Conservation (phyloP, 2,888 invertebrate genomes). For the Coremacera marginata region DNA sequence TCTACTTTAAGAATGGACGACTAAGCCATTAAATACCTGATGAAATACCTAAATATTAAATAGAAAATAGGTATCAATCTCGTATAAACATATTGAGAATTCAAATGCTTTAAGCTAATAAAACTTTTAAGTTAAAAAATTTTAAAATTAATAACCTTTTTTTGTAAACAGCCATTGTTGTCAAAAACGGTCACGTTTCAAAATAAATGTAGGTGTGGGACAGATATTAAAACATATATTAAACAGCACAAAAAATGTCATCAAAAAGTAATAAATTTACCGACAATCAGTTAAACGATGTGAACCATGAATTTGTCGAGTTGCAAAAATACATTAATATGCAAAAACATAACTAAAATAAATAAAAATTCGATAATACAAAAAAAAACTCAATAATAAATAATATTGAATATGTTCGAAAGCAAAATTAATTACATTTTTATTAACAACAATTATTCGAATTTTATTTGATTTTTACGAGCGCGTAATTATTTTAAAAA, state of each 20-base stretch:
- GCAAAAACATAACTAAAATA: conserved; percentile 4
- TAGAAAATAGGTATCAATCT: no score
- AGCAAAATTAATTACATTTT: conserved; percentile 18
- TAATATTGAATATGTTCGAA: neutral
- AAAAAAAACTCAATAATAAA: neutral
- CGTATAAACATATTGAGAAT: no score
- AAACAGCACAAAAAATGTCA: neutral
- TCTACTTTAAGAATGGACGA: no score
- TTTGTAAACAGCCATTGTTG: no score
- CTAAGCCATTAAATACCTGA: no score
- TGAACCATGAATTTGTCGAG: neutral
- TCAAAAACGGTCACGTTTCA: no score
- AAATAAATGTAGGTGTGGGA: no score
- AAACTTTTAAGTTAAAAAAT: no score
- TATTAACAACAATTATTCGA: conserved; percentile 11
- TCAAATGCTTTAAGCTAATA: no score
- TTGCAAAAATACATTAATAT: conserved; percentile 14
- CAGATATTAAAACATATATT: neutral
- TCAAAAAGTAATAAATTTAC: conserved; percentile 3
- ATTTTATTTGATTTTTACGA: conserved; percentile 26
- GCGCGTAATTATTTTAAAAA: conserved; percentile 22
- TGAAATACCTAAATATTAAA: no score
- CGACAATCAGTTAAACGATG: conserved; percentile 3
- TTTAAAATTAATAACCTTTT: no score
- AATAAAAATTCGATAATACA: neutral